Conservation (phyloP, 2,113 vertebrate genomes). For the Hippocampus guttulatus region DNA sequence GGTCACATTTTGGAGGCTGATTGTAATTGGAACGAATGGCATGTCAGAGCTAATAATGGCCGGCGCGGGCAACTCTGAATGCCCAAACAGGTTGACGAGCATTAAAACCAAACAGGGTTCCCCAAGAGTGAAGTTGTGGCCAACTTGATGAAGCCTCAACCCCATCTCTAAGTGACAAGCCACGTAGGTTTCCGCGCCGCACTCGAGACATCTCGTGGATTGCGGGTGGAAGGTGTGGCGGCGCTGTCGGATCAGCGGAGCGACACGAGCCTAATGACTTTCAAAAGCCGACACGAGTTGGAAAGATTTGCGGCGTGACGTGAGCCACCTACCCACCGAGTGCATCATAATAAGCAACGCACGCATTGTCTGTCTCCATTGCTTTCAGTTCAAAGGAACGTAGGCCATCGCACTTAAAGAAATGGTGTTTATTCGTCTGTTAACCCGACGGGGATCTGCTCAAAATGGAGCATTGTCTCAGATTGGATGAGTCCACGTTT, state of each 20-base stretch:
- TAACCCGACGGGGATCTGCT: neutral
- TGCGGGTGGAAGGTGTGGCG: neutral
- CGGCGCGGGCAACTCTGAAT: constrained; percentile 42
- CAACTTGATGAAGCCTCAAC: constrained; percentile 1
- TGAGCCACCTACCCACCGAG: constrained; percentile 24
- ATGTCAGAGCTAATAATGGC: constrained; percentile 68
- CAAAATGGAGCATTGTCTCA: neutral
- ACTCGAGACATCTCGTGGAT: no score
- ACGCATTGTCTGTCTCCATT: neutral
- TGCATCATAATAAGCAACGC: constrained; percentile 22
- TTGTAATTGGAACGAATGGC: constrained; percentile 74
- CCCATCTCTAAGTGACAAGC: neutral
- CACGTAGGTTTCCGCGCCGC: neutral
- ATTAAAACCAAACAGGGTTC: constrained; percentile 27
- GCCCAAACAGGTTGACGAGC: constrained; percentile 39
- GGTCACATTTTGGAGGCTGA: constrained; percentile 48
- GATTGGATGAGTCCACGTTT: neutral
- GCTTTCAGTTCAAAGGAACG: neutral
- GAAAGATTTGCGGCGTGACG: constrained; percentile 42
- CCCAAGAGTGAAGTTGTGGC: constrained; percentile 23
- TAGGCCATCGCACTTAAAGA: neutral
- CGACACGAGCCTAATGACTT: constrained; percentile 59
- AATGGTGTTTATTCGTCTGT: neutral
- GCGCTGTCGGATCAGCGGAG: constrained; percentile 49
- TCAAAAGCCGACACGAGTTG: constrained; percentile 31